These are phyloP conservation scores for Botrylloides violaceus DNA, from an alignment of 23 tunicate genomes.

Conservation along the genomic window DNA sequence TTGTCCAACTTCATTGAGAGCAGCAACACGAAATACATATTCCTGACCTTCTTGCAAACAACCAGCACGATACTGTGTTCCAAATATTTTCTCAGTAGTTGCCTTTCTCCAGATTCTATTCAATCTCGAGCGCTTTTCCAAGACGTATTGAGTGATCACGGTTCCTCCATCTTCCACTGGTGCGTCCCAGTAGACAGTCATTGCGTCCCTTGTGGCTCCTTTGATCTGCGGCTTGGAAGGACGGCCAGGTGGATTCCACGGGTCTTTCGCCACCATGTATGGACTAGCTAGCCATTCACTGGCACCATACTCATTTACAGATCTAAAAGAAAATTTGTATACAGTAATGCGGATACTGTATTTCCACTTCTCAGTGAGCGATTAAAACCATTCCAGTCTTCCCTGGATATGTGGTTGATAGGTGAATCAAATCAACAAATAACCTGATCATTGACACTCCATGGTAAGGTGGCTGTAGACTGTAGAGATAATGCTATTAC, in stretches of 20 bases:
- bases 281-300: conserved; percentile 44
- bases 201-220: conserved; percentile 24
- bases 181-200: conserved; percentile 47
- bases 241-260: conserved; percentile 21
- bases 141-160: conserved; percentile 18
- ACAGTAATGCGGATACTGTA: too few relatives aligned
- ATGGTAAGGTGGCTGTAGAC: too few relatives aligned
- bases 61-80: conserved; percentile 73
- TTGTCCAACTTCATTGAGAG: conserved; percentile 82
- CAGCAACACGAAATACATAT: conserved; percentile 87
- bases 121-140: conserved; percentile 83
- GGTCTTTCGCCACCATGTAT: conserved; percentile 21
- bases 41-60: conserved; percentile 83
- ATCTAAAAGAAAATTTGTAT: conserved; percentile 3
- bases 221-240: conserved; percentile 18
- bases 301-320: conserved; percentile 67
- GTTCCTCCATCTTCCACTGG: conserved; percentile 79
- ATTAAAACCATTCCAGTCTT: too few relatives aligned
- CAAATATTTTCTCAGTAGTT: conserved; percentile 55
- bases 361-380: too few relatives aligned
- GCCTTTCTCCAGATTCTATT: conserved; percentile 82
- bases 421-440: too few relatives aligned
- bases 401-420: too few relatives aligned
- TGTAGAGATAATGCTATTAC: too few relatives aligned
- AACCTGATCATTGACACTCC: too few relatives aligned